Evolutionary conservation across 2,797 vertebrate genomes (phyloP), one percentile per base, ranked within the genome.

Genomic region (Phyllotis vaccarum): DNA sequence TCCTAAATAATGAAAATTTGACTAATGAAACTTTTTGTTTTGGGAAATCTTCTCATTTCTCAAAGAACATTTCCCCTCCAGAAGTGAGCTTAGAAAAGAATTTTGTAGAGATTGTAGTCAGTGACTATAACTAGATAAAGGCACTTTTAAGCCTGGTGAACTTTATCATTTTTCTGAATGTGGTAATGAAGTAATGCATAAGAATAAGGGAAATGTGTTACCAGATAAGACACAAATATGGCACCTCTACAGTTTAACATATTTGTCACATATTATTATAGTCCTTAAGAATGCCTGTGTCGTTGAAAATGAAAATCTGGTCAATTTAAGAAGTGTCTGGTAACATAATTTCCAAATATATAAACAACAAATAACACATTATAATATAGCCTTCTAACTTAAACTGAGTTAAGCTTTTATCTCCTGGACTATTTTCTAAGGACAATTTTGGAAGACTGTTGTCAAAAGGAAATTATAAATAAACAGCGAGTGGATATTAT

Each of bases 391-490:
- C 21, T 90, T 93, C 62, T 83, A 72, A 83, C 22, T 87, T 54
- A 58, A 14, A 75, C 13, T 94, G 72, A 75, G 56, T 78, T 93
- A 75, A 93, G 95, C 40, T 88, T 95, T 88, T 83, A 22, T 89
- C 31, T 94, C 54, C 40, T 52, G 43, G 34, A 86, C 79, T 95
- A 62, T 66, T 21, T 70, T 70, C 83, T 76, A 91, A 92, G 43
- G 49, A 22, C 60, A 43, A 70, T 72, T 92, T 93, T 93, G 34
- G 86, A 93, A 95, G 79, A n/a, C 34, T 0, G 0, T 49, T 43
- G 14, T 66, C 78, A 72, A 34, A 64, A 96, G 49, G 87, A 95
- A 95, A 89, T 94, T 91, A 37, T 80, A 46, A 80, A 94, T 92
- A 91, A 95, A 87, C 31, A 89, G 13, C 31, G 72, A 92, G 86